Evolutionary conservation across 2,888 invertebrate species (phyloP).

Genomic region (Eupeodes latifasciatus): DNA sequence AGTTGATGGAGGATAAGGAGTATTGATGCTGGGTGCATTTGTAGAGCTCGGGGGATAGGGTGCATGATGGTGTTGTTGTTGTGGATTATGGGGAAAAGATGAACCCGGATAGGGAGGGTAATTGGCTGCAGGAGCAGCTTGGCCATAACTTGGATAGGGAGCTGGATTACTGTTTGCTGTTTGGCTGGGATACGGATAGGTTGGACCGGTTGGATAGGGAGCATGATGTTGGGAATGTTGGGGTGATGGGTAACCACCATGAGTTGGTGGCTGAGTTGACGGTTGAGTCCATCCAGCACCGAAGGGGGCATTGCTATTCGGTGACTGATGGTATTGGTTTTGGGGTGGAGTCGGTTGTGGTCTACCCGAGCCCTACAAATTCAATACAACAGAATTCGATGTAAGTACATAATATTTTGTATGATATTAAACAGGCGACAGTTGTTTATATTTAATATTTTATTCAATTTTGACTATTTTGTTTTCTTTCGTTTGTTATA

Average conservation of each 20-base stretch:
- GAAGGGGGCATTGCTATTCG: slow-evolving; percentile 80
- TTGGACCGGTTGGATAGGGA: slow-evolving; percentile 78
- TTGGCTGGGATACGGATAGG: slow-evolving; percentile 76
- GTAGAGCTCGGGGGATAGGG: slow-evolving; percentile 74
- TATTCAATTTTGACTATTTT: not conserved
- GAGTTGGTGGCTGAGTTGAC: slow-evolving; percentile 76
- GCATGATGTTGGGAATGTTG: slow-evolving; percentile 73
- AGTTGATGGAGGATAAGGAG: slow-evolving; percentile 66
- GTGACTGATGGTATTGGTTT: slow-evolving; percentile 75
- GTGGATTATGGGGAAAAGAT: slow-evolving; percentile 73
- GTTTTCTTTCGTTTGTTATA: not conserved
- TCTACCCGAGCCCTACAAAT: slow-evolving; percentile 84
- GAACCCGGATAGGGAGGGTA: slow-evolving; percentile 64
- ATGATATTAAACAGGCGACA: not conserved
- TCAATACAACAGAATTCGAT: slow-evolving; percentile 68
- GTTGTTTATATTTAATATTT: slow-evolving; percentile 4
- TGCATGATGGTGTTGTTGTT: slow-evolving; percentile 75
- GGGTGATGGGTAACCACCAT: slow-evolving; percentile 65
- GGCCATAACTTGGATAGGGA: slow-evolving; percentile 65
- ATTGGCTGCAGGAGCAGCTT: slow-evolving; percentile 53
- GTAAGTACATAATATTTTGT: slow-evolving; percentile 25
- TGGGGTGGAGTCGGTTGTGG: slow-evolving; percentile 80
- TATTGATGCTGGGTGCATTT: slow-evolving; percentile 51
- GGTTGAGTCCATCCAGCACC: slow-evolving; percentile 82
- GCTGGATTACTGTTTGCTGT: slow-evolving; percentile 35